phyloP scores from a whole-genome alignment of 64 coral and sea anemone species.

The Actinia tenebrosa region DNA sequence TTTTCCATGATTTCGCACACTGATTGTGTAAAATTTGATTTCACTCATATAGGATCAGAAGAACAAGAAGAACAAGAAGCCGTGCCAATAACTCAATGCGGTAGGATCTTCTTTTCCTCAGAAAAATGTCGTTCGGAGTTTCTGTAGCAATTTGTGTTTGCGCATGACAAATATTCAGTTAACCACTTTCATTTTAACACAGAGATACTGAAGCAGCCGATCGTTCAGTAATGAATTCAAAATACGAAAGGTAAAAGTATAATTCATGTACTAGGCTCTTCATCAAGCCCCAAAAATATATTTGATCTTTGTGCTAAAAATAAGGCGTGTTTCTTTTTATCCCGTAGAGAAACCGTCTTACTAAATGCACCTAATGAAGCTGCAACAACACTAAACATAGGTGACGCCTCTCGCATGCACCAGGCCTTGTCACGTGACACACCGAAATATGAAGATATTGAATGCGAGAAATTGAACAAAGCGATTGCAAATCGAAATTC shows the following conservation, averaged over 20 bases:
- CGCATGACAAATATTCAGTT: too few species aligned
- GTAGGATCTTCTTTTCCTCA: neutral
- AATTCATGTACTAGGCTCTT: neutral
- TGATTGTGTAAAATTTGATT: too few species aligned
- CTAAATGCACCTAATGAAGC: neutral
- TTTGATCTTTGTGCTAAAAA: neutral
- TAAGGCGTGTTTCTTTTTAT: neutral
- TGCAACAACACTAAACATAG: neutral
- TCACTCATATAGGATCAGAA: neutral
- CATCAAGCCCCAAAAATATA: too few species aligned
- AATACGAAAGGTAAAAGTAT: neutral
- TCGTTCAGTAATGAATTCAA: neutral
- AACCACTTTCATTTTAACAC: neutral
- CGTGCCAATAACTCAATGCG: neutral
- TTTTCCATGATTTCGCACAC: too few species aligned
- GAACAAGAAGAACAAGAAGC: neutral
- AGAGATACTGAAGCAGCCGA: neutral
- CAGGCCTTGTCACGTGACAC: neutral
- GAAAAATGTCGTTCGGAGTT: too few species aligned
- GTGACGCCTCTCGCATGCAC: neutral
- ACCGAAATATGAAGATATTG: neutral
- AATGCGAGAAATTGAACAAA: neutral
- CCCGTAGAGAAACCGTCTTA: neutral
- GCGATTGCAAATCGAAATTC: neutral
- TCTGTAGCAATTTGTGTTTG: too few species aligned